Base-by-base conservation (phyloP, 2,888 invertebrate species). In the Acleris literana region DNA sequence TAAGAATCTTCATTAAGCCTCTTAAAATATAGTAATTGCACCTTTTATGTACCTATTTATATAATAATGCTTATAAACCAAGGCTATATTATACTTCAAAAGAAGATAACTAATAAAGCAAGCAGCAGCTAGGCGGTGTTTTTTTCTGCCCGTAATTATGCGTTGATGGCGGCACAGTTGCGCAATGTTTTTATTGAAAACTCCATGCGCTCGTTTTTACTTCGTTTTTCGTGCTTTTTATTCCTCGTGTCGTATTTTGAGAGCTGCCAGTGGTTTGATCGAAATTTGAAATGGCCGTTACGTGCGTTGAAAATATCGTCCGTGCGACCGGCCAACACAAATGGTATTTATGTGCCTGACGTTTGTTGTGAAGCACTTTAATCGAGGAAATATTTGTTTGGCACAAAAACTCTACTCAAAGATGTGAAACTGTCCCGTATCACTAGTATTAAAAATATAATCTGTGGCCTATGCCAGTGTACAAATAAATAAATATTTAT, bases 131-230 rank as follows among this genome's bases (percentile, higher is more conserved):
- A n/a, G n/a, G 13, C 13, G 39, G 39, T 39, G 39, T 39, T 13
- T 39, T 39, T 39, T 39, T 39, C 13, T 13, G 39, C 39, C 39
- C 13, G 39, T 39, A 55, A 20, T 55, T n/a, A 3, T 18, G 6
- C 16, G 17, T 22, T 85, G 86, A 85, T 86, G 83, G 83, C 88
- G 85, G 82, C 78, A 76, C 74, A 76, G 80, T 82, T 86, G 84
- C 82, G 83, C 79, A 80, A 76, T 79, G 83, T 79, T 85, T 88
- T 85, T 88, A 88, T 89, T 87, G 86, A 89, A 89, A 87, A 85
- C 81, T 81, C 74, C 73, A 80, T 75, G 79, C 76, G 73, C 76
- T 74, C 72, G 77, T 81, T 85, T 84, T 81, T 82, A 79, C 76
- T 74, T 72, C 72, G 77, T 78, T 83, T 83, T 84, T 76, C 74